Evolutionary conservation across 2,797 vertebrate genomes (phyloP).

Genomic region (Caiman crocodilus): DNA sequence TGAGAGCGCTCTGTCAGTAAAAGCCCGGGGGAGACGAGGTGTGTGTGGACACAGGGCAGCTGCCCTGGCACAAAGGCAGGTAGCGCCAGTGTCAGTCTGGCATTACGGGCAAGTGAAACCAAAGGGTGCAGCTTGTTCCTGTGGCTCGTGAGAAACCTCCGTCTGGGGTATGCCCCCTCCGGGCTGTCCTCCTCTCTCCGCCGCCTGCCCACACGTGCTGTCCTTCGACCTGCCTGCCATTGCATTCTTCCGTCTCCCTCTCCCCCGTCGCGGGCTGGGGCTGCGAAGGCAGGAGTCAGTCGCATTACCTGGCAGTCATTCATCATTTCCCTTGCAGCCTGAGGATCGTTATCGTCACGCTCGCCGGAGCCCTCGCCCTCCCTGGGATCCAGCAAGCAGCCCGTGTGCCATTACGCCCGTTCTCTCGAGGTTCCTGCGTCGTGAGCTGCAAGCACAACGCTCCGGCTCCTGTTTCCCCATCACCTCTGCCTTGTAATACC

Average conservation of each 20-base stretch:
- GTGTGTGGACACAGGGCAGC: not conserved
- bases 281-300: not conserved
- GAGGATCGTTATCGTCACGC: not conserved
- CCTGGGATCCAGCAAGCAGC: not conserved
- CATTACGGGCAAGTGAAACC: not conserved
- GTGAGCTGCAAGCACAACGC: not conserved
- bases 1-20: not conserved
- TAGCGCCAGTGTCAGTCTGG: not conserved
- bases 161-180: not conserved
- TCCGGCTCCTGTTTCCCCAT: accelerated
- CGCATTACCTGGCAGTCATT: not conserved
- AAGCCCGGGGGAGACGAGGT: not conserved
- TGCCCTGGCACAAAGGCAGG: not conserved
- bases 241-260: not conserved
- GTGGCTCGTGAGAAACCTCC: not conserved
- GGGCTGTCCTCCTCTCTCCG: not conserved
- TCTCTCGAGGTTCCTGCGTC: not conserved
- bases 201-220: not conserved
- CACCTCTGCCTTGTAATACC: not conserved
- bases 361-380: accelerated
- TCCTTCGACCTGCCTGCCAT: not conserved
- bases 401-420: not conserved
- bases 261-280: not conserved
- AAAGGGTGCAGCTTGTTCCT: not conserved
- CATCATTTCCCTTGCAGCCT: not conserved